These are phyloP conservation scores for Trogon melanurus DNA, from an alignment of 2,113 vertebrate species.

Conservation along the genomic window DNA sequence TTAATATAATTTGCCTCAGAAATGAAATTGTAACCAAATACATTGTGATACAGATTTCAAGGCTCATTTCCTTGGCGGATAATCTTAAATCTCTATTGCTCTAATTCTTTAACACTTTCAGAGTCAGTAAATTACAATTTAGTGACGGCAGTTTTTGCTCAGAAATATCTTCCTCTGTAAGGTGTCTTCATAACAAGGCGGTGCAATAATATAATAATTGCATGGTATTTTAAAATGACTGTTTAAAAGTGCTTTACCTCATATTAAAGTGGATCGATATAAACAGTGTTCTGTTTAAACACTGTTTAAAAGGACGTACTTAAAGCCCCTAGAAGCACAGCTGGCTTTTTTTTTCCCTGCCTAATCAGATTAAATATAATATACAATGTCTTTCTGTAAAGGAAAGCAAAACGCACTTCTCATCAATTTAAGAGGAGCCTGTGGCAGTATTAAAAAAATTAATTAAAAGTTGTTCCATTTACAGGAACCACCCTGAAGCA, in stretches of 20 bases:
- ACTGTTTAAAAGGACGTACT: conserved; percentile 64
- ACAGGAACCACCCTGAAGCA: conserved; percentile 59
- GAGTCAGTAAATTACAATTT: conserved; percentile 58
- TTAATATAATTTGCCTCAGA: conserved; percentile 14
- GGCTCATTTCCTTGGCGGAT: conserved; percentile 51
- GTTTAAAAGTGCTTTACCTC: conserved; percentile 55
- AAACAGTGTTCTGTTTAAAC: conserved; percentile 54
- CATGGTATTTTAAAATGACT: conserved; percentile 65
- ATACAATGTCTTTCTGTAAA: conserved; percentile 51
- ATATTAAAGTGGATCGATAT: conserved; percentile 60
- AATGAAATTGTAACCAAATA: conserved; percentile 61
- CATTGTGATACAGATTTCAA: conserved; percentile 60
- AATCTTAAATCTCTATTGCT: conserved; percentile 25
- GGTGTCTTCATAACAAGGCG: conserved; percentile 16
- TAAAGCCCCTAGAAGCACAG: conserved; percentile 52
- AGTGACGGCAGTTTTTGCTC: conserved; percentile 5
- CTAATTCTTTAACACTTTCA: conserved; percentile 69
- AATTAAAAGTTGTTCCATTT: conserved; percentile 73
- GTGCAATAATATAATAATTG: conserved; percentile 41
- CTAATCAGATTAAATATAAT: conserved; percentile 71
- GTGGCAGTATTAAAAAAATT: conserved; percentile 44
- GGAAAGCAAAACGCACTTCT: conserved; percentile 55
- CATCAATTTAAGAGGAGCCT: conserved; percentile 66
- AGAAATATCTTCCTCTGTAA: conserved; percentile 24
- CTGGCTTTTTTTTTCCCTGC: background rate